Evolutionary conservation across 2,888 invertebrate genomes (phyloP).

Genomic region (Cheilosia soror): DNA sequence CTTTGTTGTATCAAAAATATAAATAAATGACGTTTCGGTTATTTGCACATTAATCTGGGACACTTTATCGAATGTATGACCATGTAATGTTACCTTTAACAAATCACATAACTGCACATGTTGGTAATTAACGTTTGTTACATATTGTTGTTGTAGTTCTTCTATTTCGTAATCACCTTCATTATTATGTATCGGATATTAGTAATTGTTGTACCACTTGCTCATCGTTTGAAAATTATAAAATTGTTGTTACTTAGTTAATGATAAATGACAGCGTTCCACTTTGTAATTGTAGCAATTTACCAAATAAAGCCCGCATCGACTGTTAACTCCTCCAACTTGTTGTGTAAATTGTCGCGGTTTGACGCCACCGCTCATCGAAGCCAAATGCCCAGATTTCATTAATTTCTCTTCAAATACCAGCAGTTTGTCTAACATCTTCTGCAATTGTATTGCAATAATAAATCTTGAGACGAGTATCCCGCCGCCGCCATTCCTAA

Average conservation of each 20-base stretch:
- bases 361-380: slow-evolving; percentile 12
- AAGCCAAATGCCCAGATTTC: slow-evolving; percentile 27
- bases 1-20: no score
- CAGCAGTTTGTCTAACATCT: slow-evolving; percentile 28
- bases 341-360: slow-evolving; percentile 22
- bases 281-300: background rate
- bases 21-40: no score
- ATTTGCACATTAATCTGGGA: no score
- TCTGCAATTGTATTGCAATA: slow-evolving; percentile 30
- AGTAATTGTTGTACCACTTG: no score
- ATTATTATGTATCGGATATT: no score
- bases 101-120: no score
- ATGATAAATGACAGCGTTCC: background rate
- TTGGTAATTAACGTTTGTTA: no score
- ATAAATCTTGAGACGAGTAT: slow-evolving; percentile 33
- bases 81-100: no score
- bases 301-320: background rate
- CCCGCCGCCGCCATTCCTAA: slow-evolving; percentile 19
- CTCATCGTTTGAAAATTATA: no score
- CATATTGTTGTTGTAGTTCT: no score
- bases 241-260: background rate
- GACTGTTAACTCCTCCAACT: background rate
- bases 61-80: no score
- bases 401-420: slow-evolving; percentile 32
- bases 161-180: no score